phyloP scores from a whole-genome alignment of 2,797 vertebrate species.

The Thaleichthys pacificus region DNA sequence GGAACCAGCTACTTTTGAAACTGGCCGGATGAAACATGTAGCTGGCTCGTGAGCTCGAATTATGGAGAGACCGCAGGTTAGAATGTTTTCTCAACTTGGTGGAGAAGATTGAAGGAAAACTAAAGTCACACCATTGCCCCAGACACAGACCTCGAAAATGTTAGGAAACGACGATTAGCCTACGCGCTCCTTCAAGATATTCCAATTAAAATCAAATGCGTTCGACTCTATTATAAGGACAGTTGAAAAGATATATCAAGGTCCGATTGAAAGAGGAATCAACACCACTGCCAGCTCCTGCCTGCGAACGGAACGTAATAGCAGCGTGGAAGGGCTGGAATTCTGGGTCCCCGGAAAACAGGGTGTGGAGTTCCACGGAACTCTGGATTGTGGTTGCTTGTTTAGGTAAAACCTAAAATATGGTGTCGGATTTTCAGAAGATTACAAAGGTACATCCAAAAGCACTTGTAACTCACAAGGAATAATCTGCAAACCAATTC shows the following conservation, averaged over 20 bases:
- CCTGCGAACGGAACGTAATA: conserved; percentile 68
- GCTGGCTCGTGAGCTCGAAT: conserved; percentile 42
- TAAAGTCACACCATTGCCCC: conserved; percentile 78
- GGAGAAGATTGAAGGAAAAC: conserved; percentile 57
- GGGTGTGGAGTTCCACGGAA: conserved; percentile 61
- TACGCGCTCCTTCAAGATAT: conserved; percentile 20
- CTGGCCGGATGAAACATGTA: conserved; percentile 71
- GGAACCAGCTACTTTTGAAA: conserved; percentile 68
- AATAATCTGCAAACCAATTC: no score
- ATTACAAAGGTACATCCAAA: conserved; percentile 6
- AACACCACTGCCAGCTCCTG: conserved; percentile 65
- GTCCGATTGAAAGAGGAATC: conserved; percentile 61
- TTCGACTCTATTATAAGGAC: conserved; percentile 34
- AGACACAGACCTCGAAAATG: conserved; percentile 41
- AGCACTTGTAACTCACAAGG: no score
- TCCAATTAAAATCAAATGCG: conserved; percentile 31
- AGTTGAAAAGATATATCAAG: conserved; percentile 39
- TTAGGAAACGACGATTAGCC: conserved; percentile 9
- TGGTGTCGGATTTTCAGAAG: conserved; percentile 43
- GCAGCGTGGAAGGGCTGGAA: conserved; percentile 73
- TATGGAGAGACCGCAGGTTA: conserved; percentile 60
- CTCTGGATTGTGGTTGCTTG: conserved; percentile 58
- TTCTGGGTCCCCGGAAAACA: conserved; percentile 75
- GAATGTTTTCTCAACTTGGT: conserved; percentile 76
- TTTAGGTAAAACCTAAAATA: conserved; percentile 57